Evolutionary conservation across 2,888 invertebrate genomes (phyloP).

Genomic region (Platycnemis pennipes): DNA sequence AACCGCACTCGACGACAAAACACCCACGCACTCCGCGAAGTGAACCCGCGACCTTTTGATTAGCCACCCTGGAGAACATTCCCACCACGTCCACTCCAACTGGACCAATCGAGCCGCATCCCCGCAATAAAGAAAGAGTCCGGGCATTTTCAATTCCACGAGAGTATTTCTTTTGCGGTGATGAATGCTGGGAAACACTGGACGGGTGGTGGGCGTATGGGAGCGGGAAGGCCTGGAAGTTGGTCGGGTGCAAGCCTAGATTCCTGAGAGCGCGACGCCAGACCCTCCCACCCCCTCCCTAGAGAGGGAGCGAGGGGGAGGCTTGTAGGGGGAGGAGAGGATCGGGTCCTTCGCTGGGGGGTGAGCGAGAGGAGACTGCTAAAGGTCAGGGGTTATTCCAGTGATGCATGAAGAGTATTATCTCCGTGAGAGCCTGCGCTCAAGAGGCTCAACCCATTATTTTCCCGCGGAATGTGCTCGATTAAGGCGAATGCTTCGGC

Average conservation of each 20-base stretch:
- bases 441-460: neutral
- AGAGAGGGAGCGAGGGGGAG: neutral
- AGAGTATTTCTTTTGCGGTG: neutral
- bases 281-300: too few relatives aligned
- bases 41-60: neutral
- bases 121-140: neutral
- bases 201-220: neutral
- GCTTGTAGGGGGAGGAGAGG: neutral
- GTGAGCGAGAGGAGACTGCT: neutral
- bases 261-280: slow-evolving; percentile 18
- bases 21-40: neutral
- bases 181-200: neutral
- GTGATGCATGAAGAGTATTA: neutral
- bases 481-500: slow-evolving; percentile 10
- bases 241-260: neutral
- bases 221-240: neutral
- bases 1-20: neutral
- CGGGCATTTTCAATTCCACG: neutral
- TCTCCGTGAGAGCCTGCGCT: neutral
- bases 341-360: neutral
- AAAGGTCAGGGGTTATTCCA: neutral
- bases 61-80: neutral
- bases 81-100: neutral
- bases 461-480: neutral
- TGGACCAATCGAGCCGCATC: neutral